Conservation (phyloP, 2,113 vertebrate genomes). For the Paramormyrops kingsleyae region DNA sequence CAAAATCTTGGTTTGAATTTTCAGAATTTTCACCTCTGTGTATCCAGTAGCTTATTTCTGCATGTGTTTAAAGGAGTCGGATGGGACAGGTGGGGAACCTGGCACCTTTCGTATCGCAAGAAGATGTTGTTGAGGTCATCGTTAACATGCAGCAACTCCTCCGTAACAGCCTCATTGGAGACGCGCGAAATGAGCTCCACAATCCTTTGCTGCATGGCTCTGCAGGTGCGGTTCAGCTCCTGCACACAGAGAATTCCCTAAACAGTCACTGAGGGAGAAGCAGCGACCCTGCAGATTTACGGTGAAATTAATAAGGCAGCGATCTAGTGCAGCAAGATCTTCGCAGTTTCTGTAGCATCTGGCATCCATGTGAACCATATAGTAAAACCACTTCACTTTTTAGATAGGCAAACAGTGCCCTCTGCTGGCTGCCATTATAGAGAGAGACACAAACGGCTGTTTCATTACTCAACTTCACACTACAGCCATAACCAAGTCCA, state of each 20-base stretch:
- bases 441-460: not conserved
- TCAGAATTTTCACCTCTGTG: not conserved
- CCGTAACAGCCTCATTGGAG: conserved; percentile 92
- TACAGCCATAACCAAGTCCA: not conserved
- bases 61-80: not conserved
- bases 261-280: conserved; percentile 78
- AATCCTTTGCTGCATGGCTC: conserved; percentile 94
- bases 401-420: not conserved
- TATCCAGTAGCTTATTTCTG: not conserved
- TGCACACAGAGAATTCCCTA: conserved; percentile 91
- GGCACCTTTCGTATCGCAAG: conserved; percentile 84
- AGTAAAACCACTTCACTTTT: not conserved
- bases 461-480: not conserved
- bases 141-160: conserved; percentile 91
- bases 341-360: not conserved
- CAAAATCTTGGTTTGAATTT: not conserved
- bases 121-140: conserved; percentile 98
- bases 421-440: conserved; percentile 21
- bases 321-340: not conserved
- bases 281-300: conserved; percentile 76
- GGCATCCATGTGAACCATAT: not conserved
- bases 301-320: not conserved
- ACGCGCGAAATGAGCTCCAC: conserved; percentile 91
- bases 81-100: not conserved
- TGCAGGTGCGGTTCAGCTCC: conserved; percentile 96